Evolutionary conservation across 2,888 invertebrate species (phyloP), one percentile per base, ranked within the genome.

Genomic region (Pristionchus japonicus): DNA sequence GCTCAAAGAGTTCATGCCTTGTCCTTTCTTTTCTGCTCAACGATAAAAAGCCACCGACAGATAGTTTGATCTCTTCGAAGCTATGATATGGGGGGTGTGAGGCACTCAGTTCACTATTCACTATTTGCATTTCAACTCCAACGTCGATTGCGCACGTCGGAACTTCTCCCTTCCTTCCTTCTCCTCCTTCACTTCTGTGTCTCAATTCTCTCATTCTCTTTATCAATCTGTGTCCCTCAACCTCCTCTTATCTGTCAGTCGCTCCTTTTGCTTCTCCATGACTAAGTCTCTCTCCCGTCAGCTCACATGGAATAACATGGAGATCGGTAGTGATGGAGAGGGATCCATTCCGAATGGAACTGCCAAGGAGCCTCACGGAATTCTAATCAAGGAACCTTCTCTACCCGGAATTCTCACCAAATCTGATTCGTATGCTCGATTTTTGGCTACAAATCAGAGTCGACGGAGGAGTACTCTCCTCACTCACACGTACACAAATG

Each of bases 401-500:
- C n/a, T 43, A 3, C 57, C 82, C 23, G 82, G 82, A 7, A 83
- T 83, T 64, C 85, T 85, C 37, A 27, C 40, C 64, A 85, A 85
- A 64, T 64, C 57, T 7, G 85, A 85, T 20, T 85, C 85, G 9
- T 57, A 64, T 11, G 64, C 64, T 43, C 85, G 85, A n/a, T 85
- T 85, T 43, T 43, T 85, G 17, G 47, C 85, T 1, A 20, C 64
- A 9, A 61, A 64, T 64, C 85, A 85, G 40, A 17, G 31, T 17
- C 61, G 52, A 13, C 57, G 85, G 40, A 61, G 85, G 43, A 64
- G 70, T 40, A 86, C 86, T 6, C 37, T 86, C 15, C 70, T 86
- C 86, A 86, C 86, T 34, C 86, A 86, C 49, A 86, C 86, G 4
- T 86, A 86, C 31, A 86, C 86, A 23, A 86, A 86, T 49, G 86